These are phyloP conservation scores for Amphiprion percula DNA, from an alignment of 2,113 vertebrate species.

Conservation along the genomic window DNA sequence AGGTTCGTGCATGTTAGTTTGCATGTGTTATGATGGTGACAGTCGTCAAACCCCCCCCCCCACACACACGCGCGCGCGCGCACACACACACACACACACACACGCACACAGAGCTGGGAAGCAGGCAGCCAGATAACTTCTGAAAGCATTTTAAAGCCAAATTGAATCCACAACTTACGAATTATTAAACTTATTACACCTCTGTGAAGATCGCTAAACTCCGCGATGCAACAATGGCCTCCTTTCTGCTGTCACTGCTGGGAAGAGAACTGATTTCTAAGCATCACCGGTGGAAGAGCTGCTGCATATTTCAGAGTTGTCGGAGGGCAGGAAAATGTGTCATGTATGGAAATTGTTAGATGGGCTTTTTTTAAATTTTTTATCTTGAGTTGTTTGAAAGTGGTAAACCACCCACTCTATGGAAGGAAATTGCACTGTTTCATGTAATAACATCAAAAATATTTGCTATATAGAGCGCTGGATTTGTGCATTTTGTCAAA, in stretches of 20 bases:
- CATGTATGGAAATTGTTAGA: conserved; percentile 9
- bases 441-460: background rate
- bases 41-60: no score
- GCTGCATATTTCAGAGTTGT: conserved; percentile 36
- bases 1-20: background rate
- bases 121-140: conserved; percentile 54
- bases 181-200: conserved; percentile 69
- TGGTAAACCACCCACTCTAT: background rate
- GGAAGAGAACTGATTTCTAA: conserved; percentile 36
- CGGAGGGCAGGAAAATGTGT: conserved; percentile 36
- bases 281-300: conserved; percentile 19
- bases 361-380: background rate
- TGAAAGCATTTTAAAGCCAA: conserved; percentile 60
- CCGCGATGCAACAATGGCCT: conserved; percentile 53
- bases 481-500: no score
- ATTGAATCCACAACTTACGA: conserved; percentile 53
- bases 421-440: background rate
- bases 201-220: conserved; percentile 55
- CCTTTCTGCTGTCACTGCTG: conserved; percentile 39
- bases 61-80: no score
- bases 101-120: conserved; percentile 5
- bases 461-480: no score
- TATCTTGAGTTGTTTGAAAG: background rate
- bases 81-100: no score
- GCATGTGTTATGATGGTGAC: background rate